Base-by-base conservation (phyloP, 2,797 vertebrate genomes). In the Antennarius maculatus region DNA sequence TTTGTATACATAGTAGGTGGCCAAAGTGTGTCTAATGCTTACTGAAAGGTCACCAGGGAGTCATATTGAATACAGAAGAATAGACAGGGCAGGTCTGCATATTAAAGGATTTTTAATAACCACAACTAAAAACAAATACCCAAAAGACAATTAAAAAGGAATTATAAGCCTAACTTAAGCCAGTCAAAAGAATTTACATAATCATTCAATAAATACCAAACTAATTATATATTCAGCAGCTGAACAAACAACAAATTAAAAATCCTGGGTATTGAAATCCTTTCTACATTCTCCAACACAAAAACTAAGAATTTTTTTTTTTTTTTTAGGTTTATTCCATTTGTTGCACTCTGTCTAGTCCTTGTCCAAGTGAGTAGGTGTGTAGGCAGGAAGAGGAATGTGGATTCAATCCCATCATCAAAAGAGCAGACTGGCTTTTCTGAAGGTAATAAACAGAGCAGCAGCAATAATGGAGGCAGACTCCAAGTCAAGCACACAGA, bases 221-320 rank as follows among this genome's bases (percentile, higher is more conserved):
- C 63, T 89, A 84, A 91, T 91, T 91, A 90, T 47, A 71, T 79
- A 86, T 78, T 77, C 71, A 68, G 82, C 79, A 79, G 62, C 70
- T 62, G 73, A 83, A 84, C 79, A 86, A 86, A 90, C 83, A 89
- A 82, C 82, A 88, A 84, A 91, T 91, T 91, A 90, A 88, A 89
- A 86, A 80, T 52, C 81, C 43, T 65, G 61, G 66, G 66, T 51
- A 48, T 80, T 57, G 45, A 83, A 84, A 85, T 85, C 74, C 78
- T 85, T 69, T 50, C 67, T 61, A 17, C 55, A 73, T 49, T 72
- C 65, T 67, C 67, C 17, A 11, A 56, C 66, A 83, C 74, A 72
- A 81, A 79, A 76, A 76, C 50, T 71, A 74, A 55, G 55, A 86
- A 75, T 51, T 77, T 73, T 6, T 61, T 7, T 57, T 10, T 60